phyloP scores from a whole-genome alignment of 1,140 invertebrate species.

The Oryzaephilus surinamensis region DNA sequence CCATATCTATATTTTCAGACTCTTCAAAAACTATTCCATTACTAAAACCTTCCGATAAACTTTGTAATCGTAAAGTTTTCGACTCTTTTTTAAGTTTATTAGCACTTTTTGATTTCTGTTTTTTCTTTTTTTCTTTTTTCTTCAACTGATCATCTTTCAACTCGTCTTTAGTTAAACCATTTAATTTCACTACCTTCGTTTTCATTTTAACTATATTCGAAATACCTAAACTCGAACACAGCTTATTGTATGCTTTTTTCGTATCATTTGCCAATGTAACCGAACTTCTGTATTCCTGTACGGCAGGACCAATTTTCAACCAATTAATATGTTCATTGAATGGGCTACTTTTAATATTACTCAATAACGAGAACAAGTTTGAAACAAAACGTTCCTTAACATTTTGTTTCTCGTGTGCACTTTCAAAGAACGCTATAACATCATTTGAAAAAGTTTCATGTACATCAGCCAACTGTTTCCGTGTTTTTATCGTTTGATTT shows the following conservation, averaged over 20 bases:
- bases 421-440: slow-evolving; percentile 29
- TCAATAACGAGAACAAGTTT: slow-evolving; percentile 36
- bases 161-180: slow-evolving; percentile 17
- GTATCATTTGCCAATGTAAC: slow-evolving; percentile 35
- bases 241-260: slow-evolving; percentile 39
- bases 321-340: slow-evolving; percentile 33
- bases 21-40: slow-evolving; percentile 2
- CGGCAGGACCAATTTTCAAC: slow-evolving; percentile 29
- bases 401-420: slow-evolving; percentile 24
- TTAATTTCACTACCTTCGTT: slow-evolving; percentile 17
- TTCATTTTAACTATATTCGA: slow-evolving; percentile 29
- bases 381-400: slow-evolving; percentile 38
- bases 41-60: slow-evolving; percentile 34
- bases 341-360: slow-evolving; percentile 32
- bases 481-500: slow-evolving; percentile 19
- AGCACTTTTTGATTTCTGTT: slow-evolving; percentile 33
- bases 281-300: slow-evolving; percentile 33
- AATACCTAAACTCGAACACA: slow-evolving; percentile 35
- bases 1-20: neutral
- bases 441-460: slow-evolving; percentile 34
- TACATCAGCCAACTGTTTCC: slow-evolving; percentile 26
- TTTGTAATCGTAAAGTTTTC: slow-evolving; percentile 33
- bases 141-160: slow-evolving; percentile 27
- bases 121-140: slow-evolving; percentile 20
- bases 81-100: slow-evolving; percentile 40